A percentile compares a stretch with the other conserved stretches of the same genome.
Conservation (phyloP, 2,888 invertebrate genomes). For the Limnephilus rhombicus region DNA sequence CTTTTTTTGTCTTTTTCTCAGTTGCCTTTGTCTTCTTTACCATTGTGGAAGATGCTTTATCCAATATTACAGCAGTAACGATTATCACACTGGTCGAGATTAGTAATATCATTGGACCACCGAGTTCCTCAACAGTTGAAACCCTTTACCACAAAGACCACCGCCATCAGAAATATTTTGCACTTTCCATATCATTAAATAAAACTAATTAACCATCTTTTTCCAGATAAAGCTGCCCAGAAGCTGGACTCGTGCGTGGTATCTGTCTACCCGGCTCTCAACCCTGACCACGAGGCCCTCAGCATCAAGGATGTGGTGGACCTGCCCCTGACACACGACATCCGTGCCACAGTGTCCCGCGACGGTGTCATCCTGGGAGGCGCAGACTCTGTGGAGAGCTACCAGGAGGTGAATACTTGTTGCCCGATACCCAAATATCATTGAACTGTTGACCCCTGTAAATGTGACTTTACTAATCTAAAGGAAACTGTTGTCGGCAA, state of each 20-base stretch:
- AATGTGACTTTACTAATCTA: too few relatives aligned
- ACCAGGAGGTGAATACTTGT: slow-evolving; percentile 80
- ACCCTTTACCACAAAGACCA: neutral
- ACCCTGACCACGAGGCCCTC: slow-evolving; percentile 96
- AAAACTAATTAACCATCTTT: neutral
- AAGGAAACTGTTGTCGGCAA: too few relatives aligned
- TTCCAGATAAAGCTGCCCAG: slow-evolving; percentile 71
- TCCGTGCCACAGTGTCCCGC: slow-evolving; percentile 91
- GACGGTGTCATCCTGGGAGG: slow-evolving; percentile 92
- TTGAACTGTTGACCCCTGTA: too few relatives aligned
- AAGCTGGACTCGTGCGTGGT: slow-evolving; percentile 95
- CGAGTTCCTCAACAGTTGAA: neutral
- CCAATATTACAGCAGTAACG: neutral
- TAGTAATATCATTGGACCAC: too few relatives aligned
- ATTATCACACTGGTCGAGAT: neutral
- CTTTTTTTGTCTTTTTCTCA: neutral
- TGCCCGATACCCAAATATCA: neutral
- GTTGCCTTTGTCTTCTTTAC: neutral
- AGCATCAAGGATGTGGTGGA: slow-evolving; percentile 83
- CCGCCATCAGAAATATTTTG: neutral
- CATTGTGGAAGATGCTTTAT: neutral
- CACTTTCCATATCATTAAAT: neutral
- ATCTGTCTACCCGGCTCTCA: slow-evolving; percentile 95
- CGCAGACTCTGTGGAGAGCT: slow-evolving; percentile 87
- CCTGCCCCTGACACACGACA: slow-evolving; percentile 85